phyloP scores from a whole-genome alignment of 2,113 vertebrate species.

The Cisticola juncidis region DNA sequence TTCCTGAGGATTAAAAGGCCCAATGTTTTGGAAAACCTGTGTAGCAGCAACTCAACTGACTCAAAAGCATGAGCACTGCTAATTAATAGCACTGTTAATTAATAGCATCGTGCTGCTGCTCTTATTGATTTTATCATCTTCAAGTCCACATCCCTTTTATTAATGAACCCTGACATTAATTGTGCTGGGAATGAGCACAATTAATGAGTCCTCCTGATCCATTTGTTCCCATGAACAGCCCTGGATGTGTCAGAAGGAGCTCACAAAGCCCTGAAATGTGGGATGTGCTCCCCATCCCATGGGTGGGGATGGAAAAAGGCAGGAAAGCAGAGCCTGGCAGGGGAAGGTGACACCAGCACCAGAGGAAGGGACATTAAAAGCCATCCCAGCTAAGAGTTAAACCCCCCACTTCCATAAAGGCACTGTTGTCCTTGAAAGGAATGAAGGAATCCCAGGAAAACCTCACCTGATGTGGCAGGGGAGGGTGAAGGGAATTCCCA shows the following conservation, averaged over 20 bases:
- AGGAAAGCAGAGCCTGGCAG: background rate
- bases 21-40: background rate
- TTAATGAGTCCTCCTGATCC: background rate
- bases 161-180: background rate
- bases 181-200: background rate
- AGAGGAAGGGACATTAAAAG: background rate
- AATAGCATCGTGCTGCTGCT: background rate
- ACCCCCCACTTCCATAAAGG: background rate
- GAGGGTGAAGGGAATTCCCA: background rate
- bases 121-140: background rate
- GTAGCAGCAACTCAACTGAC: background rate
- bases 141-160: background rate
- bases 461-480: background rate
- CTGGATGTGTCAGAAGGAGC: accelerated
- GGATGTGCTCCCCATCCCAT: accelerated
- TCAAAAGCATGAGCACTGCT: background rate
- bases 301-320: background rate
- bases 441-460: background rate
- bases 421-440: background rate
- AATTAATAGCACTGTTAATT: background rate
- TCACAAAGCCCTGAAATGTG: accelerated
- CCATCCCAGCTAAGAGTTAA: background rate
- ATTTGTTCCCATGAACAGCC: accelerated
- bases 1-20: background rate
- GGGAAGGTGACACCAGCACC: accelerated